Percentiles rank a stretch among this genome's conserved stretches.
Conservation (phyloP, 2,797 vertebrate genomes). For the Melanotaenia maccullochi region DNA sequence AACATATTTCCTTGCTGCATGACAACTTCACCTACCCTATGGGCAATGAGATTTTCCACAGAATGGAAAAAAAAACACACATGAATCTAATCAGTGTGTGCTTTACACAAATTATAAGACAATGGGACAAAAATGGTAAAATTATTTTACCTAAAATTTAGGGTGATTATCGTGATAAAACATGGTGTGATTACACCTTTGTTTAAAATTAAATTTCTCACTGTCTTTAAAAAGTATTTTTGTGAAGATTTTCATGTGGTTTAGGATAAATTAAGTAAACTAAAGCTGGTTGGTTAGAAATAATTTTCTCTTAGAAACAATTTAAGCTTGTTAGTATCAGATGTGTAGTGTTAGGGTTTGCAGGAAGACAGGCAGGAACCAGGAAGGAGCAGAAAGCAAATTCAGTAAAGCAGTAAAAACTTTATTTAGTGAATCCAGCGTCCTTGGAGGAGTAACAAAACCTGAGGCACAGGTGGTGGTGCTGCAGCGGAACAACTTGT, state of each 20-base stretch:
- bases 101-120: background rate
- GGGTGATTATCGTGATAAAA: background rate
- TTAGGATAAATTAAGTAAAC: background rate
- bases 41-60: slow-evolving; percentile 41
- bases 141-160: background rate
- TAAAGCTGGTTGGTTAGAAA: background rate
- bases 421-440: no score
- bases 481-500: no score
- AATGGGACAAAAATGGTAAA: background rate
- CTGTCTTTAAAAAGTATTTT: background rate
- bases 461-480: no score
- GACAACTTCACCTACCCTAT: slow-evolving; percentile 48
- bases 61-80: slow-evolving; percentile 14
- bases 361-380: no score
- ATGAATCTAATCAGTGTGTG: slow-evolving; percentile 23
- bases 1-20: slow-evolving; percentile 57
- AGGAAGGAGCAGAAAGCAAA: no score
- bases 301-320: no score
- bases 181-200: slow-evolving; percentile 6
- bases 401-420: no score
- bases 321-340: no score
- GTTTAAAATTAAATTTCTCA: background rate
- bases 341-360: no score
- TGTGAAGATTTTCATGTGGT: background rate
- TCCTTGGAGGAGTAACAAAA: no score